A percentile compares a stretch with the other conserved stretches of the same genome.
phyloP scores from a whole-genome alignment of 1,140 invertebrate genomes.

The Bombyx mori region ASM3026992v2 NC_085115.1:7043001-7043500 shows the following conservation, averaged over 20 bases:
- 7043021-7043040: constrained; percentile 15
- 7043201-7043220: constrained; percentile 77
- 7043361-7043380: too few species aligned
- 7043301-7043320: too few species aligned
- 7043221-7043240: constrained; percentile 73
- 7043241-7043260: constrained; percentile 74
- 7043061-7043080: constrained; percentile 48
- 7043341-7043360: too few species aligned
- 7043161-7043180: constrained; percentile 77
- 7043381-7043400: too few species aligned
- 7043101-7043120: constrained; percentile 23
- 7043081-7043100: constrained; percentile 55
- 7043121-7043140: constrained; percentile 15
- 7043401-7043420: too few species aligned
- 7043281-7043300: too few species aligned
- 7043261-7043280: constrained; percentile 50
- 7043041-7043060: constrained; percentile 9
- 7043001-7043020: constrained; percentile 16
- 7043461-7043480: too few species aligned
- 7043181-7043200: constrained; percentile 77
- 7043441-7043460: too few species aligned
- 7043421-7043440: too few species aligned
- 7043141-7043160: constrained; percentile 41
- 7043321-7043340: too few species aligned
- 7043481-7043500: too few species aligned